Percentiles rank a stretch among this genome's conserved stretches.
Conservation (phyloP, 2,113 vertebrate genomes). For the Empidonax alnorum region DNA sequence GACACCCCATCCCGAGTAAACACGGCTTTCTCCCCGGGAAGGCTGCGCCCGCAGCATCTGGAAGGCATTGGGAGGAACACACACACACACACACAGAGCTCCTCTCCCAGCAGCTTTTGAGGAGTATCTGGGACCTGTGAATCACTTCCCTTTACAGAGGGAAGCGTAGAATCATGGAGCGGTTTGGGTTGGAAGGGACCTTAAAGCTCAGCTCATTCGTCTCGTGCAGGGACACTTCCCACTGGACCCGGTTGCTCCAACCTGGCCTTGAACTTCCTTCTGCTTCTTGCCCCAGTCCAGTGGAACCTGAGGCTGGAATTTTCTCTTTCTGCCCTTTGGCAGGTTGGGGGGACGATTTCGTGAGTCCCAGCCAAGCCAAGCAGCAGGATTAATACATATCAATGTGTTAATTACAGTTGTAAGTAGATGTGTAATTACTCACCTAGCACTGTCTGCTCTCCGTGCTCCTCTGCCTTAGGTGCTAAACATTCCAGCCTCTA, state of each 20-base stretch:
- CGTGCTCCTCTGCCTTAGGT: fast-evolving
- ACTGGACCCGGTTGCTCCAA: background rate
- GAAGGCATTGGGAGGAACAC: slow-evolving; percentile 66
- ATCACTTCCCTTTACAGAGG: background rate
- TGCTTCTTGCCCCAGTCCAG: background rate
- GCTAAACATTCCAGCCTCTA: background rate
- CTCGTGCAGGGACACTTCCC: background rate
- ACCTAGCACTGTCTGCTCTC: background rate
- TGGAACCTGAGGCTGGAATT: background rate
- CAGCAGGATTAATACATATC: too few species aligned
- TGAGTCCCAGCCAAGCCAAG: background rate
- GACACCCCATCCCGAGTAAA: background rate
- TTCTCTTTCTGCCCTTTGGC: background rate
- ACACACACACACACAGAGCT: background rate
- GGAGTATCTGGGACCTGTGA: background rate
- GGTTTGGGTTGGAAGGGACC: background rate
- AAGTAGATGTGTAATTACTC: fast-evolving
- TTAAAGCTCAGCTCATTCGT: background rate
- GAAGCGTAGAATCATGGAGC: background rate
- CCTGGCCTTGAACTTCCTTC: background rate
- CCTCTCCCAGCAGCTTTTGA: background rate
- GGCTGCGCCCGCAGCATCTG: slow-evolving; percentile 34
- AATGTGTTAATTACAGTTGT: fast-evolving
- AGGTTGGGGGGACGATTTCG: fast-evolving
- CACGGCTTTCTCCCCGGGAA: background rate